Conservation (phyloP, 2,113 vertebrate genomes). For the Conger conger region DNA sequence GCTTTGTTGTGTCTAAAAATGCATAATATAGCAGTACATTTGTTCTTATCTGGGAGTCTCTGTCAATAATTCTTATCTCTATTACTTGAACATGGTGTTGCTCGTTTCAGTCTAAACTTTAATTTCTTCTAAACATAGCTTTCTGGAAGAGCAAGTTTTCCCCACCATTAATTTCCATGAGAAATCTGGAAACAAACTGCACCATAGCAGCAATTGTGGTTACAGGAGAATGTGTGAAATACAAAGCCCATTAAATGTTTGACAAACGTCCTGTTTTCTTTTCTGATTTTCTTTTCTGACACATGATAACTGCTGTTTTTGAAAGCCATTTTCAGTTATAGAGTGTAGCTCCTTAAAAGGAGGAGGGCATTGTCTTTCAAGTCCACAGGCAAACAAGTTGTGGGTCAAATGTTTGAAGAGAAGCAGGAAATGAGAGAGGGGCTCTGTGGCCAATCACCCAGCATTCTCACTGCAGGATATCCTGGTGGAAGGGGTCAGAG, state of each 20-base stretch:
- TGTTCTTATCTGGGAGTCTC: neutral
- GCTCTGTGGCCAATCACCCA: slow-evolving; percentile 61
- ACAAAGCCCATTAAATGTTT: neutral
- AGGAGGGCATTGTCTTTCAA: neutral
- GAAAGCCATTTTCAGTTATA: neutral
- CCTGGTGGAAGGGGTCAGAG: slow-evolving; percentile 57
- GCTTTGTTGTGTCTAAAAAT: slow-evolving; percentile 17
- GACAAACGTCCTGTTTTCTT: neutral
- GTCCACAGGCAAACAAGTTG: neutral
- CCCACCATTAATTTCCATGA: neutral
- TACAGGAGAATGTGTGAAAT: neutral
- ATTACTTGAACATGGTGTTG: neutral
- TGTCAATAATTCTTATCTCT: neutral
- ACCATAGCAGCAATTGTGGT: neutral
- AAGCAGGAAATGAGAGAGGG: slow-evolving; percentile 67
- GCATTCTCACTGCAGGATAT: slow-evolving; percentile 61
- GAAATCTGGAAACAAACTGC: neutral
- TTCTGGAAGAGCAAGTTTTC: neutral
- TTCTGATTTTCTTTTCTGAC: neutral
- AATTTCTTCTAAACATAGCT: neutral
- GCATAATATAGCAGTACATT: neutral
- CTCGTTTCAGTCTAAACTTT: neutral
- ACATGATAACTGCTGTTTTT: neutral
- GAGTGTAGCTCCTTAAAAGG: neutral
- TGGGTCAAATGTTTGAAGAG: slow-evolving; percentile 22